Conservation (phyloP, 2,797 vertebrate species). For the Tragopan temminckii region DNA sequence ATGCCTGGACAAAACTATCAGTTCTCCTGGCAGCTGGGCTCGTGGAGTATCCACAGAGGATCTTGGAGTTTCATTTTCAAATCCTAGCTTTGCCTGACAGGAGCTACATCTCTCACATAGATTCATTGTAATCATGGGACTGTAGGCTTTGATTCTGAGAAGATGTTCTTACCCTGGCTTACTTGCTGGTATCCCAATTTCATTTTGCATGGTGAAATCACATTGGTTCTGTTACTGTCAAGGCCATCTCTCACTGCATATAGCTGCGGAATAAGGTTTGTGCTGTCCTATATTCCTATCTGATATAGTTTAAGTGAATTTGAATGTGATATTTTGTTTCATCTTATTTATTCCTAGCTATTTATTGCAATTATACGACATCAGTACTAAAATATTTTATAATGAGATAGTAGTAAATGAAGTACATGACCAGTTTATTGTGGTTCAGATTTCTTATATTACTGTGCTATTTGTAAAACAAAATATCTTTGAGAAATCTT, state of each 20-base stretch:
- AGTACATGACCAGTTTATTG: background rate
- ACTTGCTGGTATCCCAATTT: background rate
- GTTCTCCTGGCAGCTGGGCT: background rate
- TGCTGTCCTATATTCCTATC: background rate
- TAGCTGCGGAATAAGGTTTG: background rate
- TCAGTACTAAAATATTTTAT: background rate
- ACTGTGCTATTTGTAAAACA: background rate
- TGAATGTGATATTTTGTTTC: background rate
- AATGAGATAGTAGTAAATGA: background rate
- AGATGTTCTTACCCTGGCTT: background rate
- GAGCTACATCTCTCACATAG: background rate
- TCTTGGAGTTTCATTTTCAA: background rate
- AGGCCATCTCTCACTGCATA: background rate
- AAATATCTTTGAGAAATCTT: background rate
- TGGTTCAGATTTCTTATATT: background rate
- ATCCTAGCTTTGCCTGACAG: background rate
- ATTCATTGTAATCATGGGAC: fast-evolving
- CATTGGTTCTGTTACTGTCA: background rate
- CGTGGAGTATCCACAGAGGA: background rate
- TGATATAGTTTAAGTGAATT: background rate
- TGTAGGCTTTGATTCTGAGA: background rate
- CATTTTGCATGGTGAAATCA: background rate
- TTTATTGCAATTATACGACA: background rate
- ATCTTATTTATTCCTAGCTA: background rate
- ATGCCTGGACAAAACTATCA: background rate